Base-by-base conservation (phyloP, 2,797 vertebrate genomes). In the Atherinosoma microstoma region DNA sequence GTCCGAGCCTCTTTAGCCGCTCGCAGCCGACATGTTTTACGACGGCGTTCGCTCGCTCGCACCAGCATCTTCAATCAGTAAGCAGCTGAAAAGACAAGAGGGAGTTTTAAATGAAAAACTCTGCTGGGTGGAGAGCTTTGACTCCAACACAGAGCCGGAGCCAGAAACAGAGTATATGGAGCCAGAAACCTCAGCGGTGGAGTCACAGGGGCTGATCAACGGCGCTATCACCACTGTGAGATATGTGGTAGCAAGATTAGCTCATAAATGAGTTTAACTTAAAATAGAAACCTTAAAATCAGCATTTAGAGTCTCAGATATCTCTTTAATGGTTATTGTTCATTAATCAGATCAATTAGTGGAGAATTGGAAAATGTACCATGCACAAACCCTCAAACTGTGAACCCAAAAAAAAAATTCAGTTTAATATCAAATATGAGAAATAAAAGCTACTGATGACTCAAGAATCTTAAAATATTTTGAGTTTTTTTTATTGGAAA, bases 31-130 rank as follows among this genome's bases (percentile, higher is more conserved):
- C 78, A 47, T 86, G 82, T 36, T 88, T 90, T 87, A 90, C 61
- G 64, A 36, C 1, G 35, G 49, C 51, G 51, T 18, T 73, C 68
- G 45, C 76, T 66, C 30, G 24, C 78, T 76, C 47, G 34, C 7
- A 76, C 83, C 87, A 72, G 80, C 85, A 42, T 86, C 84, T 36
- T 90, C 78, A 86, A 87, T 89, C 89, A 87, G 75, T 0, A 36
- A 62, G 82, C 53, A 3, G 76, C 76, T 66, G 69, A 85, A 58
- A 66, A 81, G 77, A 77, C 72, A 30, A 66, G 77, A 60, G 77
- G 79, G 85, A 84, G 73, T 59, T 78, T 78, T 71, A 78, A 76
- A 82, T 67, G 20, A 77, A 71, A 67, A 66, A 24, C 73, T 64
- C 70, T 58, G 15, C 79, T 53, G 69, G 79, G 78, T 27, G 74